A percentile compares a stretch with the other conserved stretches of the same genome.
Evolutionary conservation across 2,888 invertebrate species (phyloP).

Genomic region (Apotomis betuletana): DNA sequence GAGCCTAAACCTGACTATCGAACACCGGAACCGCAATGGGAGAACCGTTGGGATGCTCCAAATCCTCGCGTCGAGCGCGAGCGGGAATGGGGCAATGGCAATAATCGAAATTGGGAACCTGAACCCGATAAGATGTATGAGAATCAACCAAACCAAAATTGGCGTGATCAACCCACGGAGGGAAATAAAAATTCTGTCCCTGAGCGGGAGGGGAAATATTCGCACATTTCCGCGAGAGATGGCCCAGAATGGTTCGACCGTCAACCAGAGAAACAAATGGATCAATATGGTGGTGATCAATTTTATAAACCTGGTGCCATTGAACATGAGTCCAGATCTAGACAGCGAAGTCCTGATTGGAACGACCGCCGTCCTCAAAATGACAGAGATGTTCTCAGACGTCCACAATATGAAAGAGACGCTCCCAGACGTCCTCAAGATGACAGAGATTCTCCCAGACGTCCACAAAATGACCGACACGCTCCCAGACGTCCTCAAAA

Average conservation of each 20-base stretch:
- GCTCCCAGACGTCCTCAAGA: too few species aligned
- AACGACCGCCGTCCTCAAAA: not conserved
- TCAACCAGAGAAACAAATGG: not conserved
- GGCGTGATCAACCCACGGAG: conserved; percentile 15
- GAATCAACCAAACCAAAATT: not conserved
- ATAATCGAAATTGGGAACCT: conserved; percentile 7
- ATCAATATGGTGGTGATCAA: not conserved
- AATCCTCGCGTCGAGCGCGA: conserved; percentile 1
- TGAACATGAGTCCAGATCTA: not conserved
- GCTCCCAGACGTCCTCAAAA: too few species aligned
- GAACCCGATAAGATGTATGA: conserved; percentile 11
- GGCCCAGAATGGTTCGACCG: conserved; percentile 12
- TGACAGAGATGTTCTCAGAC: too few species aligned
- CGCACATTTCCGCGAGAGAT: not conserved
- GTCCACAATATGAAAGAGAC: too few species aligned
- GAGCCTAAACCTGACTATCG: conserved; percentile 1
- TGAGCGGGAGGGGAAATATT: conserved; percentile 11
- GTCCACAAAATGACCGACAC: too few species aligned
- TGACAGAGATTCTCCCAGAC: too few species aligned
- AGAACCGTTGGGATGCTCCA: conserved; percentile 21
- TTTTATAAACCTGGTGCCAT: not conserved
- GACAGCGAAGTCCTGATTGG: not conserved
- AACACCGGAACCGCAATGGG: conserved; percentile 4
- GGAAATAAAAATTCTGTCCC: conserved; percentile 2
- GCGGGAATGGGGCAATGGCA: conserved; percentile 3